Conservation (phyloP, 2,888 invertebrate genomes). For the Agrilus mali region DNA sequence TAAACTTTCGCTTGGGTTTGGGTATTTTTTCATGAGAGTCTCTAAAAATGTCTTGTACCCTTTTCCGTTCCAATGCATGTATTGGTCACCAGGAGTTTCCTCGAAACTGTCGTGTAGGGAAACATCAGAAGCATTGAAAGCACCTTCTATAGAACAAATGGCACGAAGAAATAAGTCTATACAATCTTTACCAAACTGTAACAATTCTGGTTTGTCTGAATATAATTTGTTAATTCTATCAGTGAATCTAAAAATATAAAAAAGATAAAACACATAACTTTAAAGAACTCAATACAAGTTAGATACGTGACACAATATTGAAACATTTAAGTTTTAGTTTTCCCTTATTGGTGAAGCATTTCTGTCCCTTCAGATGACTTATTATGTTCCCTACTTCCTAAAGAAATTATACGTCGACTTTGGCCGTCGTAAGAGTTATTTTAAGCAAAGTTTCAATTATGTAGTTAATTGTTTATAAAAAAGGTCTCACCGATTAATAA, state of each 20-base stretch:
- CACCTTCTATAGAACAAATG: slow-evolving; percentile 25
- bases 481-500: slow-evolving; percentile 3
- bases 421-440: no score
- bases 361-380: no score
- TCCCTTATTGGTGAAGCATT: no score
- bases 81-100: slow-evolving; percentile 54
- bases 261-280: no score
- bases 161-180: not conserved
- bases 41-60: slow-evolving; percentile 58
- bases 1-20: slow-evolving; percentile 2
- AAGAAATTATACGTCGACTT: no score
- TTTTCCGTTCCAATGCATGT: slow-evolving; percentile 60
- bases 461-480: not conserved
- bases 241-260: not conserved
- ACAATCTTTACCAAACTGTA: not conserved
- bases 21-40: slow-evolving; percentile 38
- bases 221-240: not conserved
- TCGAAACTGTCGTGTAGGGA: slow-evolving; percentile 54
- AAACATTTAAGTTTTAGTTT: no score
- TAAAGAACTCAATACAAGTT: no score
- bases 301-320: no score
- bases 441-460: no score
- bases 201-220: not conserved
- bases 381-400: no score
- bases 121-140: slow-evolving; percentile 51